A percentile compares a stretch with the other conserved stretches of the same genome.
Conservation (phyloP, 1,140 invertebrate species). For the Calliphora vicina region DNA sequence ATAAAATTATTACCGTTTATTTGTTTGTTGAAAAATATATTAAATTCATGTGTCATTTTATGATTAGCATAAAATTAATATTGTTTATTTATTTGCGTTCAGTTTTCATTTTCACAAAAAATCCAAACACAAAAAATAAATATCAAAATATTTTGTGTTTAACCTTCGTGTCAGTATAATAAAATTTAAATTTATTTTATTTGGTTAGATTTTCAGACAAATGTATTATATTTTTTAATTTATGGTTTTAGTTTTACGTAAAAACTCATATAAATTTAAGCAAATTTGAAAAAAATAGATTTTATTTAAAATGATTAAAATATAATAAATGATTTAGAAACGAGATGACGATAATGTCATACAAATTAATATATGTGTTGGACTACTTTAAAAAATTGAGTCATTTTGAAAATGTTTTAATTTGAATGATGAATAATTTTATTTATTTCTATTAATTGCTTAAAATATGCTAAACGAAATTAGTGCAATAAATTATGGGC, state of each 20-base stretch:
- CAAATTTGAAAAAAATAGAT: neutral
- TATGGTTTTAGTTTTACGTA: neutral
- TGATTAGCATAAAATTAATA: slow-evolving; percentile 33
- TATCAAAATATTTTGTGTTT: neutral
- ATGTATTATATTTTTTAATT: slow-evolving; percentile 1
- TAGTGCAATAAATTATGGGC: too few relatives aligned
- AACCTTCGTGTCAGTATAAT: slow-evolving; percentile 13
- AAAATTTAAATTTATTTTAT: neutral
- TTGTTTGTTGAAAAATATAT: slow-evolving; percentile 30
- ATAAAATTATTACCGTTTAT: slow-evolving; percentile 17
- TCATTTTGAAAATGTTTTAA: neutral
- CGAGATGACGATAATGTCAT: neutral
- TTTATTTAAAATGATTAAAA: neutral
- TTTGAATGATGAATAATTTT: neutral
- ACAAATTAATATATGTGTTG: neutral
- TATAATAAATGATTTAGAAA: neutral
- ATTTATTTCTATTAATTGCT: neutral
- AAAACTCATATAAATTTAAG: too few relatives aligned
- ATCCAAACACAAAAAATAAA: neutral
- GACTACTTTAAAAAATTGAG: neutral
- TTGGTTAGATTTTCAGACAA: neutral
- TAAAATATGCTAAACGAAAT: neutral
- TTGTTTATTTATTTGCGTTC: slow-evolving; percentile 23
- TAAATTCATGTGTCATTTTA: slow-evolving; percentile 23
- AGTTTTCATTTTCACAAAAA: neutral